Evolutionary conservation across 2,888 invertebrate species (phyloP).

Genomic region (Tetheella fluctuosa): DNA sequence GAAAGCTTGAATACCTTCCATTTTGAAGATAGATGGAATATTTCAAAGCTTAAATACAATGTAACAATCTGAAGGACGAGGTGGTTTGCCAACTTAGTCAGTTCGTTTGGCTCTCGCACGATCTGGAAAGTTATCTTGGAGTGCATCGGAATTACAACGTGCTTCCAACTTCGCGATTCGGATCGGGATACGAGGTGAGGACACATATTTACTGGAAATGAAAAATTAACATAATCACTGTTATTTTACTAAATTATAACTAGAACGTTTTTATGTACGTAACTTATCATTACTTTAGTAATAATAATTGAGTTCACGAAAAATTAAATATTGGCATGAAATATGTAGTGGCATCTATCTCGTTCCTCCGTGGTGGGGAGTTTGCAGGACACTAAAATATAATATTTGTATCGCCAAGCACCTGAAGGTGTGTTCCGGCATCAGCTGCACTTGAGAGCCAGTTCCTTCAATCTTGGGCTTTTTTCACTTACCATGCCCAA

Average conservation of each 20-base stretch:
- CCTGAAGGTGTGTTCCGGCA: too few species aligned
- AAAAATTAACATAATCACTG: constrained; percentile 12
- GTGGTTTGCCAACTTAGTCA: constrained; percentile 67
- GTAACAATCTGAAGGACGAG: constrained; percentile 48
- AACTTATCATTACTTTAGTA: too few species aligned
- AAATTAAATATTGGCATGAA: too few species aligned
- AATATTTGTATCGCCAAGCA: too few species aligned
- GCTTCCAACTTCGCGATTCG: constrained; percentile 69
- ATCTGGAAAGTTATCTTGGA: constrained; percentile 74
- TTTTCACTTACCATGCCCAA: too few species aligned
- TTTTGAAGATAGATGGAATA: constrained; percentile 50
- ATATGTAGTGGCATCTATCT: too few species aligned
- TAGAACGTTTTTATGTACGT: too few species aligned
- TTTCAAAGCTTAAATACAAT: constrained; percentile 50
- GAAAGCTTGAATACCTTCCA: constrained; percentile 46
- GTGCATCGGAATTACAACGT: constrained; percentile 79
- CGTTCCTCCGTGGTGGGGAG: too few species aligned
- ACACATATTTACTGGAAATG: constrained; percentile 51
- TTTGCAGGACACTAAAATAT: too few species aligned
- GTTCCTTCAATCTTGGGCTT: too few species aligned
- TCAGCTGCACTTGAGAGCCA: too few species aligned
- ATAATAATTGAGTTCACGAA: too few species aligned
- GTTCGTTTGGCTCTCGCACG: constrained; percentile 70
- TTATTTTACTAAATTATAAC: not conserved
- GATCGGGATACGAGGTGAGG: constrained; percentile 55